Percentiles rank a stretch among this genome's conserved stretches.
Evolutionary conservation across 2,113 vertebrate genomes (phyloP).

Genomic region (Paramormyrops kingsleyae): DNA sequence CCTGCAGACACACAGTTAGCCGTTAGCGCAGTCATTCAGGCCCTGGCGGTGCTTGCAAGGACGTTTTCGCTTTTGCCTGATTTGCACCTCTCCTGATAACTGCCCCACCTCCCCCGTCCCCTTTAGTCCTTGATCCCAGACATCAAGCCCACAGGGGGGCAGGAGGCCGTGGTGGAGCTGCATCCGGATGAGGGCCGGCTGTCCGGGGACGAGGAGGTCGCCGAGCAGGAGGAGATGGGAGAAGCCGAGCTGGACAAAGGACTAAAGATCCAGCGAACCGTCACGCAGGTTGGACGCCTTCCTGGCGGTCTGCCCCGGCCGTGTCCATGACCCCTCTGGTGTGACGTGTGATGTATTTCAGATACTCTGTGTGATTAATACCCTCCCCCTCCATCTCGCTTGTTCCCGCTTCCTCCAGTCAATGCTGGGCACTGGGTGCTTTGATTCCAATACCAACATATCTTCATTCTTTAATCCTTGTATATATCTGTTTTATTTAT

Average conservation of each 20-base stretch:
- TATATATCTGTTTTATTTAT: too few species aligned
- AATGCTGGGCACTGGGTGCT: neutral
- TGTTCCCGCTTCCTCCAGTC: neutral
- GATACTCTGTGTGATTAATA: neutral
- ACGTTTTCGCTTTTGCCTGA: neutral
- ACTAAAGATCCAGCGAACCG: constrained; percentile 81
- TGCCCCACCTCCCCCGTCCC: neutral
- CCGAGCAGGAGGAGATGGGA: constrained; percentile 54
- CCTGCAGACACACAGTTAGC: neutral
- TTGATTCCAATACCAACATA: too few species aligned
- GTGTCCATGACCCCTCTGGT: neutral
- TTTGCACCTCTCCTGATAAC: neutral
- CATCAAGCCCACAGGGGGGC: constrained; percentile 62
- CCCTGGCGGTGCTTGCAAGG: neutral
- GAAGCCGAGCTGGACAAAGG: constrained; percentile 41
- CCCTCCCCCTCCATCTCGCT: neutral
- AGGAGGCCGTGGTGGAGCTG: constrained; percentile 77
- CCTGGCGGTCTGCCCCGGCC: neutral
- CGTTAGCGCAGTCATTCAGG: neutral
- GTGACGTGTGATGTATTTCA: neutral
- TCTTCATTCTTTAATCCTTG: too few species aligned
- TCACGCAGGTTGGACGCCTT: constrained; percentile 73
- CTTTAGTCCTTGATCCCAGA: constrained; percentile 81
- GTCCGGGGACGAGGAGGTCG: constrained; percentile 74
- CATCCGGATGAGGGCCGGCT: constrained; percentile 77